Evolutionary conservation across 1,140 invertebrate genomes (phyloP).

Genomic region (Tetragnatha versicolor): DNA sequence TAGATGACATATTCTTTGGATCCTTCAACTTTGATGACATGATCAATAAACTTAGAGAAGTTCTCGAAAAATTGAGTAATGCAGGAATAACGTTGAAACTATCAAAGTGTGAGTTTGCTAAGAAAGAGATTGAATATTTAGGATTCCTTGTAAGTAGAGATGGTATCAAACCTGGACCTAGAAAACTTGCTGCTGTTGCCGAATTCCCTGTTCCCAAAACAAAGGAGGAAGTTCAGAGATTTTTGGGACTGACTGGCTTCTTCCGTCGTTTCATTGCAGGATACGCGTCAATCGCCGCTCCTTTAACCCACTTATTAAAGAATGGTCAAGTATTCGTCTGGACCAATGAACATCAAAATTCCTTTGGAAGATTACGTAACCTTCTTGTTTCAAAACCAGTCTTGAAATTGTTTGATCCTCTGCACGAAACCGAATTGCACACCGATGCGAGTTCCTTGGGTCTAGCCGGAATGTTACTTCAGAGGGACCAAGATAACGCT

Average conservation of each 20-base stretch:
- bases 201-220: conserved; percentile 45
- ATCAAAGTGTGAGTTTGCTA: conserved; percentile 50
- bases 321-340: not conserved
- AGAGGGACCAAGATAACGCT: not conserved
- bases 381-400: not conserved
- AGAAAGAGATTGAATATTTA: conserved; percentile 46
- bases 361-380: not conserved
- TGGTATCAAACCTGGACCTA: conserved; percentile 21
- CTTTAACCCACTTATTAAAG: not conserved
- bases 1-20: conserved; percentile 61
- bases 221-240: conserved; percentile 13
- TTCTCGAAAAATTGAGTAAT: conserved; percentile 56
- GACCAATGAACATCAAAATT: not conserved
- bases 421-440: not conserved
- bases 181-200: conserved; percentile 43
- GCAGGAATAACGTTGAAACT: conserved; percentile 50
- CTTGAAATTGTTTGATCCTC: not conserved
- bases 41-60: conserved; percentile 54
- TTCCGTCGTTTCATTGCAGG: conserved; percentile 34
- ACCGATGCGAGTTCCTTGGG: not conserved
- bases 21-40: too few relatives aligned
- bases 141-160: conserved; percentile 45
- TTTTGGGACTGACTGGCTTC: conserved; percentile 50
- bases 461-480: conserved; percentile 11
- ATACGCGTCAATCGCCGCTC: not conserved